phyloP scores from a whole-genome alignment of 30 jellyfish, hydroid and myxozoan species.

The Morbakka virulenta region DNA sequence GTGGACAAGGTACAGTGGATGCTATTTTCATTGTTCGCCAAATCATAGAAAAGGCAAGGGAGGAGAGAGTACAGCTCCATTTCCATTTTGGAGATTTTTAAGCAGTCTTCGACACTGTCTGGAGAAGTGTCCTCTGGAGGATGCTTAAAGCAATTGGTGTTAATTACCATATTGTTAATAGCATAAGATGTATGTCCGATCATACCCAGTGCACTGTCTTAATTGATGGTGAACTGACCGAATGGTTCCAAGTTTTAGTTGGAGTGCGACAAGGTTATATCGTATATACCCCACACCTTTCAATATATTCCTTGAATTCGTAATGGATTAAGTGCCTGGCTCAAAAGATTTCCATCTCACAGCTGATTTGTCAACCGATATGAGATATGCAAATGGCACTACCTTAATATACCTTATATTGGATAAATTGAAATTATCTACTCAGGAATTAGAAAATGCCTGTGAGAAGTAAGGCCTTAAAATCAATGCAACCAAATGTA shows the following conservation, averaged over 20 bases:
- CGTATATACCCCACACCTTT: slow-evolving; percentile 10
- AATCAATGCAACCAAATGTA: too few relatives aligned
- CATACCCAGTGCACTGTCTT: slow-evolving; percentile 38
- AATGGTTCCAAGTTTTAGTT: too few relatives aligned
- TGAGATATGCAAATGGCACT: slow-evolving; percentile 62
- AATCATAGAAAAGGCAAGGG: slow-evolving; percentile 47
- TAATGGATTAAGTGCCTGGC: slow-evolving; percentile 26
- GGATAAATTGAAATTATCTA: background rate
- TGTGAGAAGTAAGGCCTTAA: too few relatives aligned
- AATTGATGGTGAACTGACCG: too few relatives aligned
- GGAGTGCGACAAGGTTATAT: slow-evolving; percentile 63
- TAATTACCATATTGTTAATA: slow-evolving; percentile 10
- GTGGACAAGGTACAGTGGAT: slow-evolving; percentile 37
- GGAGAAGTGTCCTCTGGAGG: too few relatives aligned
- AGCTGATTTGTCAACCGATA: too few relatives aligned
- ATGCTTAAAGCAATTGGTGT: too few relatives aligned
- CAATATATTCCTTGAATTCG: too few relatives aligned
- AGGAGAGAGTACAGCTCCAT: slow-evolving; percentile 21
- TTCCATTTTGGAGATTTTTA: slow-evolving; percentile 35
- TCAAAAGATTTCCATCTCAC: background rate
- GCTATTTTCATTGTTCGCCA: slow-evolving; percentile 36
- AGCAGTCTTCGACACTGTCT: too few relatives aligned
- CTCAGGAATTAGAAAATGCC: too few relatives aligned
- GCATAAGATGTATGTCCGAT: slow-evolving; percentile 1
- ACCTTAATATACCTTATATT: slow-evolving; percentile 9